phyloP scores from a whole-genome alignment of 2,888 invertebrate species.

The Clostera curtula region DNA sequence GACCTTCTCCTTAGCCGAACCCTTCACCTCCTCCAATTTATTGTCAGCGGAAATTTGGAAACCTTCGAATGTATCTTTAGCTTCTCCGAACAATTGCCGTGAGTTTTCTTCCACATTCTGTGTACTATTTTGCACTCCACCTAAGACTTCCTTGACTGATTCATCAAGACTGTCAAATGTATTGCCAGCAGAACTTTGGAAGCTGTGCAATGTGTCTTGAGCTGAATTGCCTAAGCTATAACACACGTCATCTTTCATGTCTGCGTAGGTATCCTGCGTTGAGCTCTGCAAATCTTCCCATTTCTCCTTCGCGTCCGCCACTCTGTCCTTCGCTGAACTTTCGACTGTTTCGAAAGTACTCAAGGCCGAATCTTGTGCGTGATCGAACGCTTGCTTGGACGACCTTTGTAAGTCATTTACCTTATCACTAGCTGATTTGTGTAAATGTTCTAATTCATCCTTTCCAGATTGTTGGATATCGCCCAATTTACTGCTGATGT shows the following conservation, averaged over 20 bases:
- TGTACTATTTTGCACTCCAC: slow-evolving; percentile 34
- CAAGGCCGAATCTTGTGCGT: slow-evolving; percentile 60
- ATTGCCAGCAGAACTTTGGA: slow-evolving; percentile 67
- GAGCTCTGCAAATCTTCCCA: slow-evolving; percentile 65
- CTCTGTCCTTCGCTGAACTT: slow-evolving; percentile 64
- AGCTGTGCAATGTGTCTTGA: slow-evolving; percentile 62
- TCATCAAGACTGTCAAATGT: slow-evolving; percentile 67
- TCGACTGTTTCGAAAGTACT: slow-evolving; percentile 64
- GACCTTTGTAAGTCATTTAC: slow-evolving; percentile 38
- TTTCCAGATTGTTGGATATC: slow-evolving; percentile 30
- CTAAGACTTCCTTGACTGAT: slow-evolving; percentile 47
- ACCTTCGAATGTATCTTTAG: slow-evolving; percentile 55
- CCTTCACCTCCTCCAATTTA: slow-evolving; percentile 56
- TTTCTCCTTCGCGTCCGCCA: slow-evolving; percentile 48
- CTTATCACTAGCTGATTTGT: slow-evolving; percentile 32
- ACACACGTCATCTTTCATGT: slow-evolving; percentile 54
- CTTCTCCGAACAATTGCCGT: slow-evolving; percentile 52
- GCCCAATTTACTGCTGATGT: slow-evolving; percentile 33
- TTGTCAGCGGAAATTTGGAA: slow-evolving; percentile 65
- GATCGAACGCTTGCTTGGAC: slow-evolving; percentile 50
- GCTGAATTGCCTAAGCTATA: slow-evolving; percentile 55
- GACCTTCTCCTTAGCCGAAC: slow-evolving; percentile 35
- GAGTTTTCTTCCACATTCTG: slow-evolving; percentile 38
- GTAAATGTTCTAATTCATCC: slow-evolving; percentile 37
- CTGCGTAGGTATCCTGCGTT: slow-evolving; percentile 59